These are phyloP conservation scores for Odocoileus hemionus DNA, from an alignment of 2,113 vertebrate genomes.

Conservation along the genomic window DNA sequence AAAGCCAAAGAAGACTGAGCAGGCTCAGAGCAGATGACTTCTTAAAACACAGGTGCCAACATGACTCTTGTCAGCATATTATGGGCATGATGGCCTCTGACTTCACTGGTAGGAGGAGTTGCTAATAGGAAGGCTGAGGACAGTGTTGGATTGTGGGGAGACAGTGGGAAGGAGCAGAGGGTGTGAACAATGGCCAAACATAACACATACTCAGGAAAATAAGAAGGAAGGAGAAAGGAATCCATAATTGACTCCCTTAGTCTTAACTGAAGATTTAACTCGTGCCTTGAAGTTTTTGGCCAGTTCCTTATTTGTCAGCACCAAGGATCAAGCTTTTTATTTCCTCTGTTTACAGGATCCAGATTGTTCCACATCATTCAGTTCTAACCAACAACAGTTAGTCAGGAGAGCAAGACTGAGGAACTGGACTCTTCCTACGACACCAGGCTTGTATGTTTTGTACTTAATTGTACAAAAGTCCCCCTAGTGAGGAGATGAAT, in stretches of 20 bases:
- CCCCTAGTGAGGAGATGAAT: not conserved
- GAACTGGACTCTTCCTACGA: not conserved
- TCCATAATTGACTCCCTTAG: not conserved
- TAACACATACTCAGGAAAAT: not conserved
- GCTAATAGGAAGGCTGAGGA: not conserved
- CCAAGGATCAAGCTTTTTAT: not conserved
- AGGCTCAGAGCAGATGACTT: not conserved
- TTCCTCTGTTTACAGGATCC: not conserved
- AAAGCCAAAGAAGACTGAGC: not conserved
- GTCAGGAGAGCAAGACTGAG: not conserved
- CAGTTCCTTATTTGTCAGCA: not conserved
- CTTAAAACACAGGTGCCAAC: not conserved
- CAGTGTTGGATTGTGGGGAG: not conserved
- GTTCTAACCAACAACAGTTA: not conserved
- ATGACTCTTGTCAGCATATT: not conserved
- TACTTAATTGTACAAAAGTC: not conserved
- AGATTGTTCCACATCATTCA: not conserved
- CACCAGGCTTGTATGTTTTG: rapidly evolving
- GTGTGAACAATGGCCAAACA: not conserved
- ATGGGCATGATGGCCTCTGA: not conserved
- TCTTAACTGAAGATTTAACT: not conserved
- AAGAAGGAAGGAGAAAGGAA: not conserved
- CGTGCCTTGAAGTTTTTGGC: not conserved
- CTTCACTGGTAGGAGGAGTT: not conserved
- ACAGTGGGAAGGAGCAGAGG: not conserved